Evolutionary conservation across 2,888 invertebrate genomes (phyloP).

Genomic region (Agrotis ipsilon): DNA sequence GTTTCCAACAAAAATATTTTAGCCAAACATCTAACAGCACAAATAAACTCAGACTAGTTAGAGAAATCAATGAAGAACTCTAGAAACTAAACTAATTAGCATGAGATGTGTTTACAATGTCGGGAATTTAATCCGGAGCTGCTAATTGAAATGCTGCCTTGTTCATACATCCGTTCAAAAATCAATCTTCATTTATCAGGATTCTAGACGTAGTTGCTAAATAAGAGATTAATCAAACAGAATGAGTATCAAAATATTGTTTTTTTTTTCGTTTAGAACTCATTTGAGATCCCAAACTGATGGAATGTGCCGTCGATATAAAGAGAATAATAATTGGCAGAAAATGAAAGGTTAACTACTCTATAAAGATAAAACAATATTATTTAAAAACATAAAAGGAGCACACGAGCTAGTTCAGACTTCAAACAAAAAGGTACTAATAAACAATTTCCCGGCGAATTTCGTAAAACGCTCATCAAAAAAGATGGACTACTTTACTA

Average conservation of each 20-base stretch:
- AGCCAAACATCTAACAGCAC: slow-evolving; percentile 12
- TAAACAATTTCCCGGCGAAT: slow-evolving; percentile 22
- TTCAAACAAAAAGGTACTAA: slow-evolving; percentile 10
- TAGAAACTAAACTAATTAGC: slow-evolving; percentile 42
- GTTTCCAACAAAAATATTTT: slow-evolving; percentile 5
- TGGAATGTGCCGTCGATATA: too few relatives aligned
- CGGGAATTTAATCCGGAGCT: slow-evolving; percentile 13
- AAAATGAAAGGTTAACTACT: too few relatives aligned
- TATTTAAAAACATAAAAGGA: slow-evolving; percentile 10
- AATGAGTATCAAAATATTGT: neutral
- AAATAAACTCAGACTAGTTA: slow-evolving; percentile 12
- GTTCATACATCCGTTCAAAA: neutral
- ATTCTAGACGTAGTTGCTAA: neutral
- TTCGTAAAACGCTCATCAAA: slow-evolving; percentile 28
- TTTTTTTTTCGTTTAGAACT: too few relatives aligned
- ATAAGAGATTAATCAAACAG: neutral
- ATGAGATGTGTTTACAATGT: slow-evolving; percentile 33
- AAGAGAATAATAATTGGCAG: too few relatives aligned
- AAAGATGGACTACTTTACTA: slow-evolving; percentile 4
- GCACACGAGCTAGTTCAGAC: neutral
- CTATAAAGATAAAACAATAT: slow-evolving; percentile 1
- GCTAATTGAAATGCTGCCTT: slow-evolving; percentile 18
- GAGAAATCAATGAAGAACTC: slow-evolving; percentile 26
- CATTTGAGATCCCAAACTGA: too few relatives aligned
- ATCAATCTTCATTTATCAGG: neutral